Evolutionary conservation across 2,797 vertebrate genomes (phyloP).

Genomic region (Toxotes lorentzi): DNA sequence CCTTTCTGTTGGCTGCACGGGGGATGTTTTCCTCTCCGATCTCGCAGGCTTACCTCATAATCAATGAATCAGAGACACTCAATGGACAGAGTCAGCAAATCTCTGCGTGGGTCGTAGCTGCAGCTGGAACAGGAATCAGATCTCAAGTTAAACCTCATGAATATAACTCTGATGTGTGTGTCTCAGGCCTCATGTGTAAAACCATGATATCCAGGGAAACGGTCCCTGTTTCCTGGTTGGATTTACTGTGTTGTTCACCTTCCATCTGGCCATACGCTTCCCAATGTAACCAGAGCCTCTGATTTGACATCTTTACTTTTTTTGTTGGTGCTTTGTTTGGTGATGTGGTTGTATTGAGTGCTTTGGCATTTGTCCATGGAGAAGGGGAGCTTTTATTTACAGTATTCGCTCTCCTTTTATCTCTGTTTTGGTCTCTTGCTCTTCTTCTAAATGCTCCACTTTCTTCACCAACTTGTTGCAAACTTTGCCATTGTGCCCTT

Average conservation of each 20-base stretch:
- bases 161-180: constrained; percentile 48
- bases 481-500: background rate
- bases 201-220: constrained; percentile 64
- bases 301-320: constrained; percentile 17
- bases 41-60: constrained; percentile 52
- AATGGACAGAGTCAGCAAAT: constrained; percentile 44
- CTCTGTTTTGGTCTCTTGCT: background rate
- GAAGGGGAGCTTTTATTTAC: too few species aligned
- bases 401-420: background rate
- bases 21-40: constrained; percentile 44
- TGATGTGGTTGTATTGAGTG: background rate
- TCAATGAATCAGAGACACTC: constrained; percentile 62
- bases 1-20: constrained; percentile 12
- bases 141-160: constrained; percentile 69
- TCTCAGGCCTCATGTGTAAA: constrained; percentile 60
- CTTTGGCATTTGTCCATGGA: background rate
- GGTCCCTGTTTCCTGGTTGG: constrained; percentile 18
- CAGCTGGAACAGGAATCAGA: constrained; percentile 63
- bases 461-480: background rate
- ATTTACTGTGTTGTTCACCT: constrained; percentile 49
- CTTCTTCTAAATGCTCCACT: background rate
- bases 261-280: constrained; percentile 58
- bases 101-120: constrained; percentile 43
- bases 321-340: background rate
- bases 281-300: constrained; percentile 49